Percentiles rank a stretch among this genome's conserved stretches.
Evolutionary conservation across 2,888 invertebrate genomes (phyloP).

Genomic region (Meiosimyza decipiens): DNA sequence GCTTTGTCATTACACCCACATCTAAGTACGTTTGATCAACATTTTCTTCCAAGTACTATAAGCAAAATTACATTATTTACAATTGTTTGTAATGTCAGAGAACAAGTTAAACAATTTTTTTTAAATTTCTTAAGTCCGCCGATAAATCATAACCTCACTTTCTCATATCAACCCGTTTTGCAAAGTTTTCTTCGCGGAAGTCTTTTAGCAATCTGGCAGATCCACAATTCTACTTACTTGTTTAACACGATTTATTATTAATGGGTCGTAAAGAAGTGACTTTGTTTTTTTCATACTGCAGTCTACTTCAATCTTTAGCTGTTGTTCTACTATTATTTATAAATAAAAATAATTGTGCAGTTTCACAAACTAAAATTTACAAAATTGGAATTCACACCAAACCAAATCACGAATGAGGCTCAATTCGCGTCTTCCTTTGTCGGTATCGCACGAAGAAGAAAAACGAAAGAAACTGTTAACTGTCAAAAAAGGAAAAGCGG

Average conservation of each 20-base stretch:
- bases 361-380: background rate
- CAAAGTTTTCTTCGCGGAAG: slow-evolving; percentile 7
- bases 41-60: slow-evolving; percentile 79
- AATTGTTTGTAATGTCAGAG: background rate
- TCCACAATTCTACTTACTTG: slow-evolving; percentile 57
- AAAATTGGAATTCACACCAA: background rate
- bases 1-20: slow-evolving; percentile 85
- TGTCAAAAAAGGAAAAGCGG: slow-evolving; percentile 21
- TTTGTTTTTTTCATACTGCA: slow-evolving; percentile 59
- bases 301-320: background rate
- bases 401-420: background rate
- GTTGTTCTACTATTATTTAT: background rate
- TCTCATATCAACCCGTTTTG: background rate
- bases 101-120: background rate
- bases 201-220: too few species aligned
- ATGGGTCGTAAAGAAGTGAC: slow-evolving; percentile 67
- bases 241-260: slow-evolving; percentile 73
- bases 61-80: slow-evolving; percentile 32
- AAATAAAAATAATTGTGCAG: background rate
- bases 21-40: slow-evolving; percentile 84
- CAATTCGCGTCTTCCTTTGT: slow-evolving; percentile 20
- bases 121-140: slow-evolving; percentile 35
- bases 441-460: slow-evolving; percentile 15
- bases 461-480: slow-evolving; percentile 8
- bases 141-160: slow-evolving; percentile 51